Evolutionary conservation across 2,113 vertebrate genomes (phyloP).

Genomic region (Lamprologus speciosus): DNA sequence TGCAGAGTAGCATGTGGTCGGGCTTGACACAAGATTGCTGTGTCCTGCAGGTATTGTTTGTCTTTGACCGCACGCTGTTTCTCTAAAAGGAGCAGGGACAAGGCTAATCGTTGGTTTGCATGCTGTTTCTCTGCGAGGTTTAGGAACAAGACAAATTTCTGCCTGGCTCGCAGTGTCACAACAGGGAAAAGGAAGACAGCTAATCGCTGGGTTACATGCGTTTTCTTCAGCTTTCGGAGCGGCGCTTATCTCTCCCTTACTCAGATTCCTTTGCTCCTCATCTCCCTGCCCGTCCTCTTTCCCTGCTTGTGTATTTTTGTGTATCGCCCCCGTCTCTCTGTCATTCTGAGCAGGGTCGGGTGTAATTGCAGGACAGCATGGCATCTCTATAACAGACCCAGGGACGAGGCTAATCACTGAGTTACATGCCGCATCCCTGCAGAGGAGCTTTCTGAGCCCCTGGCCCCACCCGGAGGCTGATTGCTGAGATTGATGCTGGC

Average conservation of each 20-base stretch:
- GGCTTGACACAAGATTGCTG: not conserved
- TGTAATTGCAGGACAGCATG: constrained; percentile 52
- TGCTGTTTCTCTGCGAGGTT: constrained; percentile 7
- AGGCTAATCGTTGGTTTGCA: constrained; percentile 44
- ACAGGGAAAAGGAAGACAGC: not conserved
- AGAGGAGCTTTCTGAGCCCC: constrained; percentile 50
- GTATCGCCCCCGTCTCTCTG: not conserved
- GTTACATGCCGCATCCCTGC: constrained; percentile 42
- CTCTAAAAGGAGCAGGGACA: constrained; percentile 11
- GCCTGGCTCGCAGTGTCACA: not conserved
- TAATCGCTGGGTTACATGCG: constrained; percentile 29
- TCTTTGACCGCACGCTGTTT: constrained; percentile 14
- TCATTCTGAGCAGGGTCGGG: constrained; percentile 9
- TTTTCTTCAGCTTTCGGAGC: not conserved
- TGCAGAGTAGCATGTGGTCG: not conserved
- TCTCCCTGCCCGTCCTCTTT: not conserved
- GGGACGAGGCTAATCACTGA: constrained; percentile 51
- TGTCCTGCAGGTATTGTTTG: constrained; percentile 44
- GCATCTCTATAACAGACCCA: constrained; percentile 13
- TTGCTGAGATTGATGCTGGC: constrained; percentile 56
- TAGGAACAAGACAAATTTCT: constrained; percentile 12
- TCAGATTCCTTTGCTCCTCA: constrained; percentile 9
- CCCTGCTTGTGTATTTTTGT: not conserved
- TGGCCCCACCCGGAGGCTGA: constrained; percentile 51
- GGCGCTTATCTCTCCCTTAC: not conserved